These are phyloP conservation scores for Dichetophora obliterata DNA, from an alignment of 2,888 invertebrate genomes.

Conservation along the genomic window DNA sequence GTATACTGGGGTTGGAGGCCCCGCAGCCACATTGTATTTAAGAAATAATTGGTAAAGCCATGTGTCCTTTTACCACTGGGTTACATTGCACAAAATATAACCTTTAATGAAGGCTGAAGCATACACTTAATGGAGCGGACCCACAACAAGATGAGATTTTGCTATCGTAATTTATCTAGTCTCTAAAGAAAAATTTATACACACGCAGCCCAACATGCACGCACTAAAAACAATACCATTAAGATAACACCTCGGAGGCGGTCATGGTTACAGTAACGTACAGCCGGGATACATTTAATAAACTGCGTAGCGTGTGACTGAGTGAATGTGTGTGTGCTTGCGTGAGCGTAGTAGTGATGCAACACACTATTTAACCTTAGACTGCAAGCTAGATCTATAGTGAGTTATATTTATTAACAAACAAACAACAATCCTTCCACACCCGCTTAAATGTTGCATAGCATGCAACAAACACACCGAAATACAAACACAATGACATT, in stretches of 20 bases:
- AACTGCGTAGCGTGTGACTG: background rate
- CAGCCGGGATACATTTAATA: background rate
- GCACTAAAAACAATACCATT: background rate
- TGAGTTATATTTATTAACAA: too few species aligned
- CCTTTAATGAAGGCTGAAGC: background rate
- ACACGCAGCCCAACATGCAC: background rate
- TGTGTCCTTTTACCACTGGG: too few species aligned
- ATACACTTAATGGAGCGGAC: background rate
- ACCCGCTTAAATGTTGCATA: background rate
- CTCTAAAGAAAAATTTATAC: slow-evolving; percentile 4
- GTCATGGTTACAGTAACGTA: background rate
- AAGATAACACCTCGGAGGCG: background rate
- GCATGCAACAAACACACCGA: background rate
- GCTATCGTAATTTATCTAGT: slow-evolving; percentile 15
- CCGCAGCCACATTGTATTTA: background rate
- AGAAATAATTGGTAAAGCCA: too few species aligned
- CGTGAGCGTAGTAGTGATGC: too few species aligned
- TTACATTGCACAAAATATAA: background rate
- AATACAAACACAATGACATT: background rate
- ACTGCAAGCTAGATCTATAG: too few species aligned
- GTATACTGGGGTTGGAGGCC: too few species aligned
- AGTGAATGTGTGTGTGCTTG: background rate
- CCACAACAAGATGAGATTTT: background rate
- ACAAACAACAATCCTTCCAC: background rate
- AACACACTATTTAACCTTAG: too few species aligned